These are phyloP conservation scores for Drosophila hydei DNA, from an alignment of 1,140 invertebrate genomes.

Conservation along the genomic window DNA sequence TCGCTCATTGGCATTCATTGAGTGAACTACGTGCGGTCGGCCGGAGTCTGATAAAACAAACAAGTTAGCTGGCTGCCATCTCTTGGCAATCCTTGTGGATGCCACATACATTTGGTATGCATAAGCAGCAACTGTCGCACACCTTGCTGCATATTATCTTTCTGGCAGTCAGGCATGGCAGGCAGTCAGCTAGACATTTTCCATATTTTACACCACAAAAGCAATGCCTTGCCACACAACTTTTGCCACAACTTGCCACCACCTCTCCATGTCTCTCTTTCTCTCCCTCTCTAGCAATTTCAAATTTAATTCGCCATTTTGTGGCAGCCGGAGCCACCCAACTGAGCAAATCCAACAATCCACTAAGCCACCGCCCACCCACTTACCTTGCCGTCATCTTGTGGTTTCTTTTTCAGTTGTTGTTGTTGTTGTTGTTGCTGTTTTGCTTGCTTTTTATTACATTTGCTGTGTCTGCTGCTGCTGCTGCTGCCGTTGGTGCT, in stretches of 20 bases:
- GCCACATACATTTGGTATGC: conserved; percentile 75
- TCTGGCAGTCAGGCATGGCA: conserved; percentile 8
- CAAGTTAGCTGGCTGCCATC: conserved; percentile 53
- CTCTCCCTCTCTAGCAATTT: conserved; percentile 56
- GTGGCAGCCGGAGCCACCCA: conserved; percentile 50
- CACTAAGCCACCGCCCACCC: conserved; percentile 26
- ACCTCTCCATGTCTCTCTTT: conserved; percentile 40
- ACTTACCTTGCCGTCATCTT: conserved; percentile 63
- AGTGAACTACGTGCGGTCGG: conserved; percentile 14
- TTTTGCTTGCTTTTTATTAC: conserved; percentile 74
- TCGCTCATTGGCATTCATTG: conserved; percentile 14
- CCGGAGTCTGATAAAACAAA: conserved; percentile 66
- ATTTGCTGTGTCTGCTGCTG: conserved; percentile 52
- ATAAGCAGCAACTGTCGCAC: conserved; percentile 66
- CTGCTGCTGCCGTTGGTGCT: conserved; percentile 21
- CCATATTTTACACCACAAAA: conserved; percentile 74
- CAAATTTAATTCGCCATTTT: conserved; percentile 83
- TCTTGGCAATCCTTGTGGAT: conserved; percentile 8
- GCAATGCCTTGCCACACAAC: conserved; percentile 59
- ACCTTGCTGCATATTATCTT: conserved; percentile 61
- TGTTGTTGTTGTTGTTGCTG: conserved; percentile 43
- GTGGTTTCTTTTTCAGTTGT: conserved; percentile 54
- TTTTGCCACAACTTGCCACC: conserved; percentile 76
- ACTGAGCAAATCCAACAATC: conserved; percentile 34
- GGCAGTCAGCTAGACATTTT: conserved; percentile 58